phyloP scores from a whole-genome alignment of 2,888 invertebrate species.

The Gastracanthus pulcherrimus region DNA sequence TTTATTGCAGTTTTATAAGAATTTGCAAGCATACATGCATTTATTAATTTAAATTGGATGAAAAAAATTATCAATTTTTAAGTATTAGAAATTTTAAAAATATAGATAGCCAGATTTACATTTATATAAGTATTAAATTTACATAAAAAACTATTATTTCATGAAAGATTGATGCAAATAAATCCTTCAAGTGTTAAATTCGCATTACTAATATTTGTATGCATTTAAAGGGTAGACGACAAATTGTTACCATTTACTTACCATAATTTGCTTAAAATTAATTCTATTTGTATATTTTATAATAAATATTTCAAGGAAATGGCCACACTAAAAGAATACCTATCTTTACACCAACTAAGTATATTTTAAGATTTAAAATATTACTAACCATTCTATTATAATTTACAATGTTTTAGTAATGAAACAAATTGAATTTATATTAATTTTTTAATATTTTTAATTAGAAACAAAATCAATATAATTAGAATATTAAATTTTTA shows the following conservation, averaged over 20 bases:
- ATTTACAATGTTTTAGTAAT: too few species aligned
- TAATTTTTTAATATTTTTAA: neutral
- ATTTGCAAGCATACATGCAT: too few species aligned
- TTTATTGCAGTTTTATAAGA: too few species aligned
- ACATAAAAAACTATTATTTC: neutral
- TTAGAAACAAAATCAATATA: neutral
- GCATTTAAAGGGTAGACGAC: conserved; percentile 17
- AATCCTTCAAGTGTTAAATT: conserved; percentile 26
- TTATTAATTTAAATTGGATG: too few species aligned
- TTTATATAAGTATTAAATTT: too few species aligned
- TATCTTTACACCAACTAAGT: neutral
- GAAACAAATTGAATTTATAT: too few species aligned
- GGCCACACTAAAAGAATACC: neutral
- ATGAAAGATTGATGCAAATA: neutral
- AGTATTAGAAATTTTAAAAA: too few species aligned
- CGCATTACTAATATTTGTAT: conserved; percentile 18
- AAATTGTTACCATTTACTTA: conserved; percentile 57
- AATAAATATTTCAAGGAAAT: neutral
- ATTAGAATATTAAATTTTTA: neutral
- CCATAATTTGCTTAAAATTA: conserved; percentile 50
- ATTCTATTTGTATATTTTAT: conserved; percentile 15
- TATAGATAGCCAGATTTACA: too few species aligned
- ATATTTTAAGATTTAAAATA: too few species aligned
- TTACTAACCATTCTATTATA: too few species aligned
- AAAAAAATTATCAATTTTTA: too few species aligned